phyloP scores from a whole-genome alignment of 2,797 vertebrate species.

The Brotogeris chrysoptera region DNA sequence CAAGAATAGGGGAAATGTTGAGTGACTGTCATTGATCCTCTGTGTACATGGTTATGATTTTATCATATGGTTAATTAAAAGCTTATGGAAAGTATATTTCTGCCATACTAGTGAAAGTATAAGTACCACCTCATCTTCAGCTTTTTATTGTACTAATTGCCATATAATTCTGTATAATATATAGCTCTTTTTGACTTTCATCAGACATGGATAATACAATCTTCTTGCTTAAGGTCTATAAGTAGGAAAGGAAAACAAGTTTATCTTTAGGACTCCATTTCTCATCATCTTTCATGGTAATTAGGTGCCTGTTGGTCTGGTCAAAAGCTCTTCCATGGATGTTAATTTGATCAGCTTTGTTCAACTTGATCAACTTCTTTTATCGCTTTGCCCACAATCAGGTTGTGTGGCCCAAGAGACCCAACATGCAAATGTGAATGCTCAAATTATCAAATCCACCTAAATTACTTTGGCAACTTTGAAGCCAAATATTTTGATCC shows the following conservation, averaged over 20 bases:
- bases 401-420: not conserved
- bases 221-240: not conserved
- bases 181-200: not conserved
- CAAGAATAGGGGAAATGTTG: not conserved
- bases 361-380: not conserved
- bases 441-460: not conserved
- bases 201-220: not conserved
- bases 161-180: not conserved
- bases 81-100: not conserved
- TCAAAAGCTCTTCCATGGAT: not conserved
- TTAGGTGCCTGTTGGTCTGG: not conserved
- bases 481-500: not conserved
- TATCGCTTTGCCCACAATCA: not conserved
- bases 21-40: not conserved
- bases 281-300: not conserved
- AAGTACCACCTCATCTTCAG: not conserved
- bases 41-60: not conserved
- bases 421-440: not conserved
- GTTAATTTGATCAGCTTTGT: not conserved
- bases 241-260: rapidly evolving
- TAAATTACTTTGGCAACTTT: not conserved
- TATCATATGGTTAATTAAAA: not conserved
- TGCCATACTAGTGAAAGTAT: not conserved
- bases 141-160: not conserved
- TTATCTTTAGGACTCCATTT: not conserved